Conservation (phyloP, 2,888 invertebrate genomes). For the Spatulosminthurus flaviceps region DNA sequence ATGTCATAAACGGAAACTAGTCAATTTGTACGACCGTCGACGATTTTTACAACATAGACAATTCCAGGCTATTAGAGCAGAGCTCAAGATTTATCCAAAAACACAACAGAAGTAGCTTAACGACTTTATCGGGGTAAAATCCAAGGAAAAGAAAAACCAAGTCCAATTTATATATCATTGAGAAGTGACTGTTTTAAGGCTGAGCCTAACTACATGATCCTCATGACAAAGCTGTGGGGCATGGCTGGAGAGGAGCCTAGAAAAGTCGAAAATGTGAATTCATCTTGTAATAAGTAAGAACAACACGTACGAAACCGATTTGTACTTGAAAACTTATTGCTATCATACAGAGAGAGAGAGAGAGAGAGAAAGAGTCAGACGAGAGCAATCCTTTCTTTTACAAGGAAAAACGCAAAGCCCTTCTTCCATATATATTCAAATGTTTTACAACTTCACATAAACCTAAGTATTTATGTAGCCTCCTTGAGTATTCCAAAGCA, state of each 20-base stretch:
- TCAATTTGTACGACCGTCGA: neutral
- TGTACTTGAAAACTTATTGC: constrained; percentile 42
- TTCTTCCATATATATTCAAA: constrained; percentile 2
- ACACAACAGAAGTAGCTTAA: neutral
- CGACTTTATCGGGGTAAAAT: constrained; percentile 13
- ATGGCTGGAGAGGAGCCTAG: neutral
- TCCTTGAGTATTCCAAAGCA: neutral
- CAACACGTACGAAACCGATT: constrained; percentile 46
- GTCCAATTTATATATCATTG: constrained; percentile 2
- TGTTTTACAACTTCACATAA: constrained; percentile 13
- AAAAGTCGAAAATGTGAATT: constrained; percentile 26
- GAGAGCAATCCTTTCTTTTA: neutral
- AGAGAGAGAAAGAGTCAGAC: neutral
- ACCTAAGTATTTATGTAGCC: neutral
- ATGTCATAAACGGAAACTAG: neutral
- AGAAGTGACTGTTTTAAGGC: constrained; percentile 15
- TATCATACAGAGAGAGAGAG: neutral
- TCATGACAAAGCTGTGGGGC: neutral
- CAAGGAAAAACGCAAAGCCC: neutral
- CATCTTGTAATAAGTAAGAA: constrained; percentile 45
- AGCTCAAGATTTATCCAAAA: constrained; percentile 18
- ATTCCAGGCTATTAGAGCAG: neutral
- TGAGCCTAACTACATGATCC: constrained; percentile 2
- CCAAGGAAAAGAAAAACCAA: neutral
- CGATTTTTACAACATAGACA: neutral